These are phyloP conservation scores for Sardina pilchardus DNA, from an alignment of 2,113 vertebrate genomes.

Conservation along the genomic window DNA sequence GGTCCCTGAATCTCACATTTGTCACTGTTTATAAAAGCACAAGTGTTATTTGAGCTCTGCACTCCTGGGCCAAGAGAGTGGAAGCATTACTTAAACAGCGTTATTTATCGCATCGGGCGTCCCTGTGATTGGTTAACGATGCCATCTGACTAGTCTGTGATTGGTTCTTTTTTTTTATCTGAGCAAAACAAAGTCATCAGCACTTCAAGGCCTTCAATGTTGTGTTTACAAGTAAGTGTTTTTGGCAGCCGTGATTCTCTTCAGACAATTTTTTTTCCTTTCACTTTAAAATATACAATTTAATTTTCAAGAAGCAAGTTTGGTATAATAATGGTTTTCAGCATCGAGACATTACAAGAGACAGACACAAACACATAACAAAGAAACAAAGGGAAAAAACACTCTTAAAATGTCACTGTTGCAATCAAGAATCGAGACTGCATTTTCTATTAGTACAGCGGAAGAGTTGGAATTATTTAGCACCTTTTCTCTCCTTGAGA, in stretches of 20 bases:
- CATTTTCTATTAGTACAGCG: conserved; percentile 62
- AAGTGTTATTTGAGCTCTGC: conserved; percentile 1
- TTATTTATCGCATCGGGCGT: conserved; percentile 41
- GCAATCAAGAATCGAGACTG: conserved; percentile 72
- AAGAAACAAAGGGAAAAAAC: conserved; percentile 48
- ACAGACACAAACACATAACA: conserved; percentile 55
- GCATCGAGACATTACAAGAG: conserved; percentile 72
- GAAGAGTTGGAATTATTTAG: conserved; percentile 66
- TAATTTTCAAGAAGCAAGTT: conserved; percentile 72
- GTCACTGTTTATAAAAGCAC: not conserved
- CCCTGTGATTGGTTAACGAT: conserved; percentile 31
- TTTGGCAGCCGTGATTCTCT: conserved; percentile 62
- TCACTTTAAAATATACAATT: conserved; percentile 83
- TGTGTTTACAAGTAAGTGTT: conserved; percentile 56
- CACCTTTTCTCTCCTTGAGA: conserved; percentile 70
- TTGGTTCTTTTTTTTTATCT: conserved; percentile 22
- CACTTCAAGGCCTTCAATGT: conserved; percentile 57
- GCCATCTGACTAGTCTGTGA: not conserved
- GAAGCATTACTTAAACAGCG: conserved; percentile 45
- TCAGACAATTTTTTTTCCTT: conserved; percentile 63
- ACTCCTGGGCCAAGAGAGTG: not conserved
- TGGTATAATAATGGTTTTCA: conserved; percentile 74
- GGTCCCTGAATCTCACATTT: not conserved
- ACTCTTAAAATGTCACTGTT: conserved; percentile 57
- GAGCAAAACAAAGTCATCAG: conserved; percentile 54